These are phyloP conservation scores for Falco biarmicus DNA, from an alignment of 2,797 vertebrate species.

Conservation along the genomic window DNA sequence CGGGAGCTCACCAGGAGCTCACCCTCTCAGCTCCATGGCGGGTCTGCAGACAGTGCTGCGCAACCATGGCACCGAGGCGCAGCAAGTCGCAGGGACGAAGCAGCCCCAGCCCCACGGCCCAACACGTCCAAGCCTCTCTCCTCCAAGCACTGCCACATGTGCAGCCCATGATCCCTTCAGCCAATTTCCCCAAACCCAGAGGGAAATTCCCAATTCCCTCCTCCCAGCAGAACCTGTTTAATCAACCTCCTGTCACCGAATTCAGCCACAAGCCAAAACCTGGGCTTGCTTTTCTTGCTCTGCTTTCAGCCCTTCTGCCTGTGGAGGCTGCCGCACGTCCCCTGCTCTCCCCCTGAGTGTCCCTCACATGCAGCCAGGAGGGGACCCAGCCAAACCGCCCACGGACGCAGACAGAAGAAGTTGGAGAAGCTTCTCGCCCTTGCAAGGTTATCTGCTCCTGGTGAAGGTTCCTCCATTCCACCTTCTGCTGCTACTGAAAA, in stretches of 20 bases:
- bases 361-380: neutral
- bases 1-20: neutral
- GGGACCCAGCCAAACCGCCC: neutral
- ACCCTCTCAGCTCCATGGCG: fast-evolving
- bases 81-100: conserved; percentile 63
- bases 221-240: conserved; percentile 67
- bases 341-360: neutral
- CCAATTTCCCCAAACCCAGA: conserved; percentile 49
- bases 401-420: fast-evolving
- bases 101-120: conserved; percentile 55
- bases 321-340: neutral
- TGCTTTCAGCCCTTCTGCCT: neutral
- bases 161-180: conserved; percentile 64
- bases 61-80: neutral
- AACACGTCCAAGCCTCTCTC: conserved; percentile 61
- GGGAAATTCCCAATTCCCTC: conserved; percentile 71
- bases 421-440: neutral
- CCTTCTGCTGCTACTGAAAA: neutral
- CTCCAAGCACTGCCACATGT: neutral
- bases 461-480: neutral
- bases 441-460: neutral
- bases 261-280: neutral
- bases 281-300: neutral
- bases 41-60: neutral
- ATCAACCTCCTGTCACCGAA: conserved; percentile 55